These are phyloP conservation scores for Zoanthus solanderi DNA, from an alignment of 92 coral and sea anemone genomes.

Conservation along the genomic window DNA sequence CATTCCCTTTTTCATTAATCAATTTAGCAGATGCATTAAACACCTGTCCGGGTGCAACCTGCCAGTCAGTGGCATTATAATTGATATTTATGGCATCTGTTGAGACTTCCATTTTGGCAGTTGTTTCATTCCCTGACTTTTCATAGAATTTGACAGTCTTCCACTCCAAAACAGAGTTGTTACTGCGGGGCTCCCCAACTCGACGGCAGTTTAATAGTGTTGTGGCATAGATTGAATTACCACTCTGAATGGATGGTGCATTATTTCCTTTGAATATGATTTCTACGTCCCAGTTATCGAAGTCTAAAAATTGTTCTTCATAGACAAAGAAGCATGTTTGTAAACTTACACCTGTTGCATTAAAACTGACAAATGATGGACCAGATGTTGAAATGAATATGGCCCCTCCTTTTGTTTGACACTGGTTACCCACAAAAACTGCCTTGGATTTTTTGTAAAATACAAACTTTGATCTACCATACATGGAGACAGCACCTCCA, in stretches of 20 bases:
- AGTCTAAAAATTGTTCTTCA: constrained; percentile 43
- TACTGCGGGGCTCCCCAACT: constrained; percentile 52
- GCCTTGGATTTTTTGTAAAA: constrained; percentile 59
- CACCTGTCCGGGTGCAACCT: constrained; percentile 81
- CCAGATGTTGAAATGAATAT: constrained; percentile 65
- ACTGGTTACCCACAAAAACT: constrained; percentile 56
- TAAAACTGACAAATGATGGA: constrained; percentile 62
- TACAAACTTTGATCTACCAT: constrained; percentile 67
- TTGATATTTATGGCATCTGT: constrained; percentile 57
- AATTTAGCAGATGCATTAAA: constrained; percentile 73
- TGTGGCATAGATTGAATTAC: constrained; percentile 75
- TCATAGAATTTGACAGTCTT: constrained; percentile 47
- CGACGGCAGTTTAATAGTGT: constrained; percentile 59
- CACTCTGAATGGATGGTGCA: constrained; percentile 59
- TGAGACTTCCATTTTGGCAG: constrained; percentile 47
- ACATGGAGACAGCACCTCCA: constrained; percentile 79
- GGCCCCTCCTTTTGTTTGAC: constrained; percentile 68
- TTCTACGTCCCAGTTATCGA: constrained; percentile 66
- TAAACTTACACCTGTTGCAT: constrained; percentile 43
- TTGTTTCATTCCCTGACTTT: constrained; percentile 24
- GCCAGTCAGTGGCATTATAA: constrained; percentile 48
- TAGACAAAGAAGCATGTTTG: constrained; percentile 69
- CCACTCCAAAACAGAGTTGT: constrained; percentile 65
- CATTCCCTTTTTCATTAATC: constrained; percentile 77
- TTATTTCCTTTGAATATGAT: constrained; percentile 65